Percentiles rank a stretch among this genome's conserved stretches.
These are phyloP conservation scores for Pseudocheirus occidentalis DNA, from an alignment of 2,797 vertebrate genomes.

Conservation along the genomic window DNA sequence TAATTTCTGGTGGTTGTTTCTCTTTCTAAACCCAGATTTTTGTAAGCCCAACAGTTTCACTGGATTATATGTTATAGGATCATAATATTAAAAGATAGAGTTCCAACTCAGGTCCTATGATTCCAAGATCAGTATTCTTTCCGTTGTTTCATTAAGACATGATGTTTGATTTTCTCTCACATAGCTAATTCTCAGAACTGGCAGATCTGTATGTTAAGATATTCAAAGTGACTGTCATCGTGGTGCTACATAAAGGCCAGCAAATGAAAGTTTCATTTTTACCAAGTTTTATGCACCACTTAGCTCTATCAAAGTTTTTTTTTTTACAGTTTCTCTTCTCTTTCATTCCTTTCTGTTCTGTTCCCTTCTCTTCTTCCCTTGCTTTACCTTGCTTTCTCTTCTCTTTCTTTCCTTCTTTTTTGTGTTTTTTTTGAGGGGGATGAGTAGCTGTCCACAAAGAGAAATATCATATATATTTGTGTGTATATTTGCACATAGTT, in stretches of 20 bases:
- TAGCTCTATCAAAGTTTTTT: background rate
- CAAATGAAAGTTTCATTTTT: constrained; percentile 25
- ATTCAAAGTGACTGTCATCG: constrained; percentile 5
- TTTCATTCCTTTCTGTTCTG: background rate
- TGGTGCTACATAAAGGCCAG: constrained; percentile 59
- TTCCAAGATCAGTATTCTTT: background rate
- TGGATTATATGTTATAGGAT: background rate
- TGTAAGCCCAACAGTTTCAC: background rate
- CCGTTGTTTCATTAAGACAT: background rate
- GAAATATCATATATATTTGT: background rate
- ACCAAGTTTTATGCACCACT: background rate
- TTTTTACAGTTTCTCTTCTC: background rate
- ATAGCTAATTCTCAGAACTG: constrained; percentile 29
- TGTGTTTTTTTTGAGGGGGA: background rate
- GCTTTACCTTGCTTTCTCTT: too few species aligned
- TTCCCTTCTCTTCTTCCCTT: background rate
- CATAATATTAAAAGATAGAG: background rate
- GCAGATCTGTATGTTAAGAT: constrained; percentile 33
- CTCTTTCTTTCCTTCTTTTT: background rate
- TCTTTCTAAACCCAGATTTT: background rate
- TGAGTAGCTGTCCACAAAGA: background rate
- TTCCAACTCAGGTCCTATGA: background rate
- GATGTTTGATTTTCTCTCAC: background rate
- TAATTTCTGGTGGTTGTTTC: constrained; percentile 50
- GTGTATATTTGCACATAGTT: background rate